Conservation (phyloP, 2,113 vertebrate species). For the Noturus placidus region DNA sequence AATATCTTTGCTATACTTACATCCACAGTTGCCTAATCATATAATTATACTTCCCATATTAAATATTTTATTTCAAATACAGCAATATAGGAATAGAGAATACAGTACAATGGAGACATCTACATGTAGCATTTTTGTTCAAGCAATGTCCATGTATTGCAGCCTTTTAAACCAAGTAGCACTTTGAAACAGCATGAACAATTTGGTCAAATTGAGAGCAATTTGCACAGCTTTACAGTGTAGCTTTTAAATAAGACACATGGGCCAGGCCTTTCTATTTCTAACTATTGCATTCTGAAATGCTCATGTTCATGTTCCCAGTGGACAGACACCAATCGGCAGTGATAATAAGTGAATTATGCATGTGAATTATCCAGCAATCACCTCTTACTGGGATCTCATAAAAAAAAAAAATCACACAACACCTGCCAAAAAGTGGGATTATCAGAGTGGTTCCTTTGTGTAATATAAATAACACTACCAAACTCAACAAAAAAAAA, state of each 20-base stretch:
- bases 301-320: background rate
- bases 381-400: constrained; percentile 13
- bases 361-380: background rate
- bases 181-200: background rate
- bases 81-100: background rate
- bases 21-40: background rate
- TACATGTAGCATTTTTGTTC: background rate
- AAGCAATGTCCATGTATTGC: background rate
- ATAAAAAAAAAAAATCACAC: background rate
- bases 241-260: constrained; percentile 29
- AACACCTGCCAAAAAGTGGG: constrained; percentile 20
- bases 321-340: constrained; percentile 21
- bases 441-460: background rate
- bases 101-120: background rate
- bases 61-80: background rate
- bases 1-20: constrained; percentile 11
- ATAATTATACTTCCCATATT: background rate
- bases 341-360: constrained; percentile 29
- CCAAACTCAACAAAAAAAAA: background rate
- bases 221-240: constrained; percentile 15
- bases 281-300: constrained; percentile 2
- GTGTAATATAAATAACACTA: constrained; percentile 6
- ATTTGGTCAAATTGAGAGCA: constrained; percentile 3
- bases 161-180: constrained; percentile 14
- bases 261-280: background rate